Evolutionary conservation across 2,888 invertebrate genomes (phyloP), one percentile per base, ranked within the genome.

Genomic region (Atethmia centrago): DNA sequence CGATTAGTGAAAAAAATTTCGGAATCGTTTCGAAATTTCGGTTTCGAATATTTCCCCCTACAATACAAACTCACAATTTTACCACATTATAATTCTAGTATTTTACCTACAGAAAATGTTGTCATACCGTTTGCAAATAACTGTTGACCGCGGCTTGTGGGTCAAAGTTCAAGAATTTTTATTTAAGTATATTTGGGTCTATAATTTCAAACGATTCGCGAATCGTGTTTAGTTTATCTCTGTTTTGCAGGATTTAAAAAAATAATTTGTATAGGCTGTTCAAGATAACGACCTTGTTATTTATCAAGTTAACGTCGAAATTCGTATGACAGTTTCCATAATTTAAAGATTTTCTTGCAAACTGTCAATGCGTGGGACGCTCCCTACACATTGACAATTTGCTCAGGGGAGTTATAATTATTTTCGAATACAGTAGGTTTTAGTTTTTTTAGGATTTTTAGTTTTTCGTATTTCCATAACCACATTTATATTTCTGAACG

Each of bases 111-210:
- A 36, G 36, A 19, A 36, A 47, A 19, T 36, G 0, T 31, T 28
- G 25, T 42, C 1, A n/a, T 58, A 65, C 31, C 47, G 47, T 72
- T 81, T 16, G 36, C 47, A 51, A 58, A 63, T 73, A 77, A 73
- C 59, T 7, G 69, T 67, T 28, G 28, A 25, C 14, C 14, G 25
- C 21, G 5, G 19, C 16, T 9, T 1, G 19, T 3, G 19, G 79
- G 71, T 79, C 55, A 66, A 59, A 82, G 71, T 28, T 71, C 65
- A 79, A 45, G 53, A 66, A 42, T 51, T 47, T 73, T 58, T 66
- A 64, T 70, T 62, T 25, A 4, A 56, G 16, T n/a, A 12, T 3
- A 56, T 40, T 36, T 47, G n/a, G 53, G 31, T 12, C n/a, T 40
- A 55, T 42, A 10, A 19, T 31, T n/a, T n/a, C n/a, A n/a, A n/a